Evolutionary conservation across 2,113 vertebrate species (phyloP).

Genomic region (Himantopus leucocephalus): DNA sequence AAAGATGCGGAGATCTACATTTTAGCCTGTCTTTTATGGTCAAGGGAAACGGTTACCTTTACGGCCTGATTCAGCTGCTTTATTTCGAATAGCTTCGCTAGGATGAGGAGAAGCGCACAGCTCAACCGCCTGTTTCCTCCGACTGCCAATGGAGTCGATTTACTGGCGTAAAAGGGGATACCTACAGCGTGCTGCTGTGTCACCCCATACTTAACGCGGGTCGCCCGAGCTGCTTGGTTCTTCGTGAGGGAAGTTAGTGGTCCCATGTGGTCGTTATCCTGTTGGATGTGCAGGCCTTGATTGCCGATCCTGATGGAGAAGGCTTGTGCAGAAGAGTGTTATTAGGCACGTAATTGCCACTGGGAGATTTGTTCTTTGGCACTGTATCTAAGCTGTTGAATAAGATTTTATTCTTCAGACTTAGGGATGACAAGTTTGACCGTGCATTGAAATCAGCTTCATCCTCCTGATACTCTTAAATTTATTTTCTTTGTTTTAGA

Average conservation of each 20-base stretch:
- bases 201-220: accelerated
- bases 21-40: background rate
- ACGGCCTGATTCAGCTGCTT: background rate
- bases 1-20: background rate
- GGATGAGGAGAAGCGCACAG: background rate
- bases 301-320: background rate
- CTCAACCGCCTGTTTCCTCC: background rate
- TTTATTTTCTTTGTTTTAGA: slow-evolving; percentile 1
- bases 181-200: background rate
- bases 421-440: background rate
- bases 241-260: background rate
- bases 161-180: background rate
- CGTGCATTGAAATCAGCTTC: background rate
- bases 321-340: background rate
- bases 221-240: background rate
- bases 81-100: background rate
- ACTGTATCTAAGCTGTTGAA: background rate
- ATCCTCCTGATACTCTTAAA: background rate
- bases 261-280: accelerated
- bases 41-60: accelerated
- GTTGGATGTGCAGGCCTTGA: background rate
- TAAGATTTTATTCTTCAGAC: background rate
- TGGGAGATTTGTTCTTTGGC: background rate
- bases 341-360: background rate
- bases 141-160: accelerated